These are phyloP conservation scores for Rhaphigaster nebulosa DNA, from an alignment of 2,888 invertebrate genomes.

Conservation along the genomic window DNA sequence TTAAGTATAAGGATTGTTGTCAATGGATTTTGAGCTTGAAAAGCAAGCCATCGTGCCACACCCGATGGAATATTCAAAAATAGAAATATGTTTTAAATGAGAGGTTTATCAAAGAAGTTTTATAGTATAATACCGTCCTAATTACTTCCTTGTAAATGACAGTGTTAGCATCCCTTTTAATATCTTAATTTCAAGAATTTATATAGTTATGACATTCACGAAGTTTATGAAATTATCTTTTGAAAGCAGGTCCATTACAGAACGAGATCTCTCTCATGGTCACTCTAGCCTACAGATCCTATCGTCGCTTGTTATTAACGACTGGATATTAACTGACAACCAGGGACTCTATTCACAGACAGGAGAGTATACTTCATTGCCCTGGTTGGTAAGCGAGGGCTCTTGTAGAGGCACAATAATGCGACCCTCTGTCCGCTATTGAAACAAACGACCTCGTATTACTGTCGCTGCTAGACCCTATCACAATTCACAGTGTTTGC, in stretches of 20 bases:
- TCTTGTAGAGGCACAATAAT: neutral
- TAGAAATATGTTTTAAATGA: too few relatives aligned
- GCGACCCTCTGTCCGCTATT: neutral
- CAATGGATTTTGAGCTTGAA: too few relatives aligned
- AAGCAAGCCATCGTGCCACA: too few relatives aligned
- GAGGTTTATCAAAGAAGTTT: too few relatives aligned
- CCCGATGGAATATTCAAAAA: too few relatives aligned
- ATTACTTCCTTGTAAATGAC: too few relatives aligned
- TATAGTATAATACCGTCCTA: too few relatives aligned
- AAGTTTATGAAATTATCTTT: neutral
- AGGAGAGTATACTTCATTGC: constrained; percentile 7
- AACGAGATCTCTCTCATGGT: neutral
- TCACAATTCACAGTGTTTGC: neutral
- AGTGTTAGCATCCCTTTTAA: too few relatives aligned
- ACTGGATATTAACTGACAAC: constrained; percentile 22
- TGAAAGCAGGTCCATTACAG: neutral
- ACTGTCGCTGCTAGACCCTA: neutral
- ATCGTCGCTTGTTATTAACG: neutral
- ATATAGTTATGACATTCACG: too few relatives aligned
- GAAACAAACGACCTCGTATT: constrained; percentile 5
- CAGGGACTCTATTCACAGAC: neutral
- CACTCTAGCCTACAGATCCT: neutral
- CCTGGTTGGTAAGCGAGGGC: neutral
- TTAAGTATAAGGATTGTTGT: too few relatives aligned
- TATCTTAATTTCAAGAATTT: too few relatives aligned